Base-by-base conservation (phyloP, 2,888 invertebrate species). In the Acanthoscelides obtectus region DNA sequence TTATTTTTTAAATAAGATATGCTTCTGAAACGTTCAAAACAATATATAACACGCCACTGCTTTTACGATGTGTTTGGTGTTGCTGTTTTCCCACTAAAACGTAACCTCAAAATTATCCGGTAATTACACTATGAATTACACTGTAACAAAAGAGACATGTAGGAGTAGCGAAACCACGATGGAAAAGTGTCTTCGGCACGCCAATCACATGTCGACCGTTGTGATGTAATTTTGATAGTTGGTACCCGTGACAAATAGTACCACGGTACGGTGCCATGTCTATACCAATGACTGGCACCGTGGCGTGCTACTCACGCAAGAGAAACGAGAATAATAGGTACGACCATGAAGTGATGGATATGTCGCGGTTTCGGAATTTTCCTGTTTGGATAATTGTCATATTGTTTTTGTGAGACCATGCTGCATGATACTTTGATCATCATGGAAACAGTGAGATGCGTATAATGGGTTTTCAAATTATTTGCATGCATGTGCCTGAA, bases 91-190 rank as follows among this genome's bases (percentile, higher is more conserved):
- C 45, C 45, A 45, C 45, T 45, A 45, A 68, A 65, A 73, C 73
- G 75, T 75, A 75, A 76, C 76, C 75, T 76, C 76, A 75, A 75
- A 76, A 75, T 76, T 73, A 74, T 67, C 71, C 68, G 45, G 75
- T 74, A 76, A 76, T 76, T 76, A 76, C 72, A 73, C 45, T 64
- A 68, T 69, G n/a, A n/a, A n/a, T n/a, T n/a, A n/a, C n/a, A n/a
- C n/a, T n/a, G 70, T 69, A 74, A 75, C 75, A 76, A 75, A 75
- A 75, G 74, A 72, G 72, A 74, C 72, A 72, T n/a, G n/a, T 75
- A 75, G 73, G 74, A 74, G 74, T 45, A 4, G 45, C 45, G 17
- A 45, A 45, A 45, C 45, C 45, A 74, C 72, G 73, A 72, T 75
- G 73, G 72, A 72, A 72, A 70, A 45, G 45, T 73, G 72, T 74